Base-by-base conservation (phyloP, 1,140 invertebrate species). In the Chelonus insularis region DNA sequence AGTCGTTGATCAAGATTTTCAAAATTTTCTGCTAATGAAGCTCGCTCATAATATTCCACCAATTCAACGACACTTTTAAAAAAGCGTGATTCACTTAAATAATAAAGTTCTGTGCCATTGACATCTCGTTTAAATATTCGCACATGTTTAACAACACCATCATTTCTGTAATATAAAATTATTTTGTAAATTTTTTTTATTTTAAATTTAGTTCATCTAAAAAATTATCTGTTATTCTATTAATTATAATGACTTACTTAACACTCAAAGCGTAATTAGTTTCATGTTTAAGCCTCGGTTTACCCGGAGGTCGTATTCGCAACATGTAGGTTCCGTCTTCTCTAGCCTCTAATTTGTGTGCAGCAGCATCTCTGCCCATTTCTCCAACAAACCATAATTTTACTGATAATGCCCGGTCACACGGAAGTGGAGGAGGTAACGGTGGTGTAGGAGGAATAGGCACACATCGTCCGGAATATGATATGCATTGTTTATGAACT, bases 71-170 rank as follows among this genome's bases (percentile, higher is more conserved):
- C 87, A 70, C 89, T 91, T 71, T 91, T 90, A 74, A 98, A 98
- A 76, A 91, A 95, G 50, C 93, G 86, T n/a, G 91, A 91, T 72
- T 94, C 89, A 11, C 93, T 95, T 14, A 98, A 81, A 79, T 88
- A 97, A 78, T 90, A 86, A 39, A 86, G 82, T 61, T 83, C 77
- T 8, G 83, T 77, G 18, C 83, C 84, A 36, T 85, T 84, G 21
- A 80, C 81, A 47, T 85, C 83, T 48, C 86, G 84, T 69, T 88
- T 84, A 69, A 86, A 91, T 67, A 97, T 89, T 78, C 93, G 89
- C 87, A 98, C 97, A 78, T 97, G 95, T 76, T 96, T 95, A 36
- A 95, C 91, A 57, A 88, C 87, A 73, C 89, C 87, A 68, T 91
- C 88, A 64, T 89, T 90, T 74, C 92, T 95, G 72, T 20, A 84